Conservation (phyloP, 2,888 invertebrate genomes). For the Torymus tubicola region DNA sequence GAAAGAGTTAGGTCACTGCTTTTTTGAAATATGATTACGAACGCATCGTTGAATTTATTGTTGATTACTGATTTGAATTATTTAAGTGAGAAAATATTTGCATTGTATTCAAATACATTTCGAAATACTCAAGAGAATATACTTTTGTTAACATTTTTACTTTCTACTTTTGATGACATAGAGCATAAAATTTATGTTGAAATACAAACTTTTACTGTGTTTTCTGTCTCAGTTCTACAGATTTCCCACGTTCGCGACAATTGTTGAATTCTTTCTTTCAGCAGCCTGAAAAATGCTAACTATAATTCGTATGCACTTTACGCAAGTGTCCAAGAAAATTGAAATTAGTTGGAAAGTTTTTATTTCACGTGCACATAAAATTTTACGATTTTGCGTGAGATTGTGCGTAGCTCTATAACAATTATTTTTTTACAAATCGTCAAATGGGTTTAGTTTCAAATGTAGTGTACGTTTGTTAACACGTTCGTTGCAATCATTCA, state of each 20-base stretch:
- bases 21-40: background rate
- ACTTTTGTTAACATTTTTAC: conserved; percentile 1
- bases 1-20: too few relatives aligned
- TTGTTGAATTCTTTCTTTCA: conserved; percentile 47
- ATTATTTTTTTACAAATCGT: too few relatives aligned
- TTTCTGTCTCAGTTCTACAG: conserved; percentile 22
- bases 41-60: background rate
- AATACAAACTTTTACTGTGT: conserved; percentile 39
- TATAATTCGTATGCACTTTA: conserved; percentile 34
- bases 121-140: too few relatives aligned
- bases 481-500: too few relatives aligned
- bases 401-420: background rate
- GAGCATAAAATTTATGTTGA: conserved; percentile 40
- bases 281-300: conserved; percentile 49
- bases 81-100: too few relatives aligned
- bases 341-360: conserved; percentile 35
- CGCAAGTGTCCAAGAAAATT: conserved; percentile 28
- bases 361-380: background rate
- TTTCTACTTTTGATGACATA: conserved; percentile 43
- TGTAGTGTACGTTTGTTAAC: too few relatives aligned
- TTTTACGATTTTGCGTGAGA: background rate
- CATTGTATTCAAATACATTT: too few relatives aligned
- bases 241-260: conserved; percentile 51
- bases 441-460: too few relatives aligned
- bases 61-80: too few relatives aligned